Evolutionary conservation across 2,888 invertebrate genomes (phyloP), one percentile per base, ranked within the genome.

Genomic region (Orchestes rusci): DNA sequence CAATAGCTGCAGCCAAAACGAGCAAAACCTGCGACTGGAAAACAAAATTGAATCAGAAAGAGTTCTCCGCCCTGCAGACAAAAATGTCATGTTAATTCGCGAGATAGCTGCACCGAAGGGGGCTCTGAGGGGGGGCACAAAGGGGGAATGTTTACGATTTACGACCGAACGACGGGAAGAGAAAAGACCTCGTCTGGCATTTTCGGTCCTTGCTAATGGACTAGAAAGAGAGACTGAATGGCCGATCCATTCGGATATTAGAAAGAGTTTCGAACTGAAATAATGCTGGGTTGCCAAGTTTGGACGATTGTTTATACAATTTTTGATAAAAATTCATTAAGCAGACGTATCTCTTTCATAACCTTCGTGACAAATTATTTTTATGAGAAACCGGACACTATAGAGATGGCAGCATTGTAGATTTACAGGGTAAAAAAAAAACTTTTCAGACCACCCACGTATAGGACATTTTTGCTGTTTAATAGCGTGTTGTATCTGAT

Each of bases 161-260:
- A 64, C 56, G 63, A 59, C 57, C 55, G 57, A 59, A n/a, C n/a
- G n/a, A n/a, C n/a, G n/a, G n/a, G n/a, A n/a, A n/a, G n/a, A n/a
- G n/a, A n/a, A n/a, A 51, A 54, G 39, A 39, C 43, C 10, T 37
- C 39, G 43, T 37, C 36, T 20, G 39, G 15, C 32, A 30, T 43
- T n/a, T n/a, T 54, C 54, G 53, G 54, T 48, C 52, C 54, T 49
- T 53, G 57, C 56, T 57, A 59, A 61, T 59, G 61, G 56, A 59
- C 53, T 56, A 56, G 56, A 64, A 56, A 44, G 55, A 54, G 59
- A 57, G 35, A 50, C 52, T 15, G 27, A 43, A 48, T 32, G 30
- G 39, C 47, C 52, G 57, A 63, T 56, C 59, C 65, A 64, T 65
- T 63, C 65, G 64, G 63, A 65, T 65, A 66, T 66, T 64, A 65